phyloP scores from a whole-genome alignment of 1,140 invertebrate genomes.

The Pseudomyrmex flavicornis region DNA sequence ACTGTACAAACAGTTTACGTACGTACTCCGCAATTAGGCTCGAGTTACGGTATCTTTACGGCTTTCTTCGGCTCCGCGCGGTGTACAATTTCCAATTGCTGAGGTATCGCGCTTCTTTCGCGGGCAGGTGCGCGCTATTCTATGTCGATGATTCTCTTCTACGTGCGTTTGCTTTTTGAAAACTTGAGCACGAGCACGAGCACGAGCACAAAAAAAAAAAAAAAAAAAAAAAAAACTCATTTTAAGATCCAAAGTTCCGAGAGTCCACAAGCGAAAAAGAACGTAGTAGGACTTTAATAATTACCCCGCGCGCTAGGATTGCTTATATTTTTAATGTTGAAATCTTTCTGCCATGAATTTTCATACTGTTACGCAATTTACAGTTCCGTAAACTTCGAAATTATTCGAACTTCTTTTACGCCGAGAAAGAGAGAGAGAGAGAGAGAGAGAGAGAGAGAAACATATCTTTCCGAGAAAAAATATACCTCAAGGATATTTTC shows the following conservation, averaged over 20 bases:
- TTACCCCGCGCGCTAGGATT: neutral
- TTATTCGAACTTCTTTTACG: too few relatives aligned
- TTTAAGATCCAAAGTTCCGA: conserved; percentile 13
- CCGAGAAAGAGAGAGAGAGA: too few relatives aligned
- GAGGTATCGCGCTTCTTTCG: neutral
- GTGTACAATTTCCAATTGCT: conserved; percentile 28
- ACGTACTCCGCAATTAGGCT: conserved; percentile 44
- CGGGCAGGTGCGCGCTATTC: neutral
- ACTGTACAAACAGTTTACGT: conserved; percentile 49
- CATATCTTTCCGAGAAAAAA: too few relatives aligned
- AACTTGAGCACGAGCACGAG: neutral
- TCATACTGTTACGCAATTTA: neutral
- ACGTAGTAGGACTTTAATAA: conserved; percentile 28
- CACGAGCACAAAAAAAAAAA: neutral
- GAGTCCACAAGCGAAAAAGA: neutral
- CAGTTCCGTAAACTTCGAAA: neutral
- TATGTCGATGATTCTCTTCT: neutral
- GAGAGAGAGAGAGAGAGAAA: too few relatives aligned
- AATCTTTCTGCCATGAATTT: neutral
- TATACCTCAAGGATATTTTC: too few relatives aligned
- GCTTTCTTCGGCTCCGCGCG: conserved; percentile 16
- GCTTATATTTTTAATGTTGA: conserved; percentile 18
- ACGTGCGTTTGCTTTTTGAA: neutral
- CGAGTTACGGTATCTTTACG: conserved; percentile 35
- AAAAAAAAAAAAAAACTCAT: neutral